phyloP scores from a whole-genome alignment of 2,888 invertebrate genomes.

The Tipula confusa region DNA sequence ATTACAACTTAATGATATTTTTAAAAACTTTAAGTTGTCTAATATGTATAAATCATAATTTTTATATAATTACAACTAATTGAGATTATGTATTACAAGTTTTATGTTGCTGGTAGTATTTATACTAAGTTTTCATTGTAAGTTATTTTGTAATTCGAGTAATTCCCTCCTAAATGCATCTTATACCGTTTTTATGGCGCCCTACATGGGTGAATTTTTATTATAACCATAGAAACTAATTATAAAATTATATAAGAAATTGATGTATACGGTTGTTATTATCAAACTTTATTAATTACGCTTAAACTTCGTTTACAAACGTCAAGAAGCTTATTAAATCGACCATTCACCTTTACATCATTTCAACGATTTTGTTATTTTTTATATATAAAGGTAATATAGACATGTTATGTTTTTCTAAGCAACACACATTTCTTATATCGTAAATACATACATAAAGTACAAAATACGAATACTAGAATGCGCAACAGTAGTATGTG shows the following conservation, averaged over 20 bases:
- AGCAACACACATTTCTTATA: background rate
- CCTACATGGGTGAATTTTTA: too few species aligned
- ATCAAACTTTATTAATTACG: too few species aligned
- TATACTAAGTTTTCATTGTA: too few species aligned
- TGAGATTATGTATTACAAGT: background rate
- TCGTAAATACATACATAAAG: background rate
- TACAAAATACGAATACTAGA: background rate
- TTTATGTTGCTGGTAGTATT: too few species aligned
- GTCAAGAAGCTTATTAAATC: background rate
- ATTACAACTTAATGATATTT: background rate
- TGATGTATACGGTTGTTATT: too few species aligned
- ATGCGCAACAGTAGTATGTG: slow-evolving; percentile 7
- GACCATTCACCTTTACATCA: slow-evolving; percentile 25
- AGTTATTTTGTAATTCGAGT: too few species aligned
- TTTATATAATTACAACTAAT: background rate
- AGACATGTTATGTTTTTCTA: background rate
- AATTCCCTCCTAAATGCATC: too few species aligned
- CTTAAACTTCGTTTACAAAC: background rate
- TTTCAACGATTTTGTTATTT: slow-evolving; percentile 12
- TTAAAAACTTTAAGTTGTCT: background rate
- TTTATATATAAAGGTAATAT: background rate
- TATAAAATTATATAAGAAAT: too few species aligned
- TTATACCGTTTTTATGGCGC: too few species aligned
- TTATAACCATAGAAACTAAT: too few species aligned
- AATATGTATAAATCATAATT: background rate